Base-by-base conservation (phyloP, 1,140 invertebrate species). In the Macrocentrus cingulum region DNA sequence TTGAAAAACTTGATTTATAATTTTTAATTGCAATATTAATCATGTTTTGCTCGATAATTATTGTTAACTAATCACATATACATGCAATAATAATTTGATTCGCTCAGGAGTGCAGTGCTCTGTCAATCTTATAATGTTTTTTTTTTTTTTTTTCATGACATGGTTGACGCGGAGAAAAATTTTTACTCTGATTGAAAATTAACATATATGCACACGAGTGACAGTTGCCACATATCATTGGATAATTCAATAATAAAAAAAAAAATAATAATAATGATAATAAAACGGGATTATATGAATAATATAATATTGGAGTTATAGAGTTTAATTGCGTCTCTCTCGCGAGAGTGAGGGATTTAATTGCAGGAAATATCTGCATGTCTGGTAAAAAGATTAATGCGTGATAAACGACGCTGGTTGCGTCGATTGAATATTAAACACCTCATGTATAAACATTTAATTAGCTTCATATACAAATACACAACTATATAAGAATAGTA, bases 161-260 rank as follows among this genome's bases (percentile, higher is more conserved):
- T n/a, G n/a, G n/a, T n/a, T n/a, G n/a, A n/a, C n/a, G n/a, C n/a
- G 25, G 9, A 5, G 9, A 29, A 29, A 9, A 5, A 29, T 29
- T 29, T 29, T 5, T 29, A 9, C 9, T 55, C 49, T 49, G 46
- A 60, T 60, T 60, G 51, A 54, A 54, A 42, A 48, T 39, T 46
- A 60, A 42, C 42, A 49, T 25, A 49, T 56, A 23, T 42, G 42
- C 42, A n/a, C n/a, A n/a, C n/a, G n/a, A n/a, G n/a, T n/a, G n/a
- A n/a, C n/a, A n/a, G n/a, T n/a, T n/a, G n/a, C n/a, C n/a, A n/a
- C n/a, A n/a, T n/a, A n/a, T n/a, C n/a, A n/a, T n/a, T n/a, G n/a
- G n/a, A n/a, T n/a, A n/a, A n/a, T n/a, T n/a, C n/a, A n/a, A n/a
- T n/a, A n/a, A n/a, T n/a, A n/a, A n/a, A n/a, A n/a, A n/a, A n/a